Evolutionary conservation across 2,797 vertebrate species (phyloP).

Genomic region (Avahi laniger): DNA sequence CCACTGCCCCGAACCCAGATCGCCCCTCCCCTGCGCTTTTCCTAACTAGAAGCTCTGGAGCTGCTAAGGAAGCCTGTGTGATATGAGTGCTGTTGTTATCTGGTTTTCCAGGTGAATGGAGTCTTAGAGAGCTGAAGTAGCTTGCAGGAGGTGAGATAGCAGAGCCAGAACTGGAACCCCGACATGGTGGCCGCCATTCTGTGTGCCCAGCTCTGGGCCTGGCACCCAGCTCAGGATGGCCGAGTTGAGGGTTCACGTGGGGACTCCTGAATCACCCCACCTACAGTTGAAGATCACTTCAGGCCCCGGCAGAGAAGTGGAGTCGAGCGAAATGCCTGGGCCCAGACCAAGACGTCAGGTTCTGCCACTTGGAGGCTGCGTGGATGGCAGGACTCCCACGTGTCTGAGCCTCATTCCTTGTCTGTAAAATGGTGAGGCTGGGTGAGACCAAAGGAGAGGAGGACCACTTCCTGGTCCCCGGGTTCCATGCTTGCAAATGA

Average conservation of each 20-base stretch:
- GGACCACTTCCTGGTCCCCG: background rate
- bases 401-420: background rate
- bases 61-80: background rate
- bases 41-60: background rate
- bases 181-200: rapidly evolving
- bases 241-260: background rate
- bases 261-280: background rate
- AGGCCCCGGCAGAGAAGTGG: background rate
- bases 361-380: background rate
- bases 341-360: rapidly evolving
- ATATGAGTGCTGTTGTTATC: too few species aligned
- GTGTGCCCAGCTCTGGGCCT: background rate
- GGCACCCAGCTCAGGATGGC: rapidly evolving
- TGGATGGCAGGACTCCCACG: background rate
- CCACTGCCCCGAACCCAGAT: background rate
- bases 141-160: background rate
- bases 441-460: background rate
- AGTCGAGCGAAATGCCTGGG: rapidly evolving
- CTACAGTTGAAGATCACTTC: background rate
- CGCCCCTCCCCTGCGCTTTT: background rate
- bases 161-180: background rate
- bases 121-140: background rate
- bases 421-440: background rate
- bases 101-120: background rate
- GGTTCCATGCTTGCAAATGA: background rate